Percentiles rank a stretch among this genome's conserved stretches.
phyloP scores from a whole-genome alignment of 1,140 invertebrate genomes.

The Ptiloglossa arizonensis region DNA sequence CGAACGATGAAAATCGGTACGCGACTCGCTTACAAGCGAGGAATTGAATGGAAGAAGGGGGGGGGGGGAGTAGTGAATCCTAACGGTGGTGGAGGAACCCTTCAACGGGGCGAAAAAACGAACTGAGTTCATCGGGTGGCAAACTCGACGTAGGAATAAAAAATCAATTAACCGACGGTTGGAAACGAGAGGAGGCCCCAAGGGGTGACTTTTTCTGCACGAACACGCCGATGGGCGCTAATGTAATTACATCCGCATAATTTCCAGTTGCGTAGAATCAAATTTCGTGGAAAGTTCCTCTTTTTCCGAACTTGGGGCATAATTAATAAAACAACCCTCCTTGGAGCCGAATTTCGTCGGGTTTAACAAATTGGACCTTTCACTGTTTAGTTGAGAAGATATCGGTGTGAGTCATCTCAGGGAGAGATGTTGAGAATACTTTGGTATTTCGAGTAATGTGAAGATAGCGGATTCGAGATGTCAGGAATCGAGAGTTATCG shows the following conservation, averaged over 20 bases:
- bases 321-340: no score
- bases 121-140: background rate
- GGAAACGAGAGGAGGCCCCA: constrained; percentile 6
- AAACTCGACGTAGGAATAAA: constrained; percentile 3
- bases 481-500: no score
- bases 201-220: constrained; percentile 16
- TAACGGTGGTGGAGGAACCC: background rate
- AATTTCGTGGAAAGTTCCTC: constrained; percentile 16
- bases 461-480: no score
- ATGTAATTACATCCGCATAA: constrained; percentile 32
- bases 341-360: no score
- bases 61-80: background rate
- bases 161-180: constrained; percentile 25
- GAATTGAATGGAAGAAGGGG: background rate
- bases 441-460: no score
- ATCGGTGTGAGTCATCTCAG: no score
- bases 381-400: no score
- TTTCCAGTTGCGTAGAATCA: background rate
- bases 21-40: background rate
- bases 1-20: background rate
- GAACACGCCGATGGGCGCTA: constrained; percentile 8
- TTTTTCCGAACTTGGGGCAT: no score
- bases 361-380: no score
- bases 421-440: no score
- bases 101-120: background rate